Evolutionary conservation across 2,113 vertebrate species (phyloP), one percentile per base, ranked within the genome.

Genomic region (Vulpes lagopus): DNA sequence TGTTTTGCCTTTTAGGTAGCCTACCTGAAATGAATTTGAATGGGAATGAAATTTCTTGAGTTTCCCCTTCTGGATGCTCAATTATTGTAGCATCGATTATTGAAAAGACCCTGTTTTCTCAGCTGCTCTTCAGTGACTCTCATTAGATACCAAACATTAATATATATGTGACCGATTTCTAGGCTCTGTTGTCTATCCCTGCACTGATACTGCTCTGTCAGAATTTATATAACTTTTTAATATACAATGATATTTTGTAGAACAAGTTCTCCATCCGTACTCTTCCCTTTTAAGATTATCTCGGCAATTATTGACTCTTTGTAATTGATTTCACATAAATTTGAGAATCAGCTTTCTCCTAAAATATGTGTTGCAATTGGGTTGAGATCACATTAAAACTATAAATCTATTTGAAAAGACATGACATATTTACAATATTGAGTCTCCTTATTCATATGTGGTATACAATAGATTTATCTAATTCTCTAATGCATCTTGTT

Each of bases 321-420:
- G 5, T 12, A 55, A 74, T 57, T 86, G 65, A 90, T 88, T 91
- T 91, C 15, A 59, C 16, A 53, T 92, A 94, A 69, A 91, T 62
- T 91, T 92, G 78, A 67, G 1, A 89, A 74, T 80, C 22, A 86
- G 3, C 3, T 86, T 96, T 76, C 17, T 49, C 27, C 6, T 35
- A 57, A 83, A 85, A 89, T 65, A n/a, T 79, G 10, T 60, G 32
- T 43, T 55, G 12, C 51, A 64, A 57, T 23, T 90, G 17, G 20
- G 16, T 79, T 90, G 11, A 23, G 43, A n/a, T 80, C 90, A 43
- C 23, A 71, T 86, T 76, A 76, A 92, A 96, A 73, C 3, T 43
- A 64, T 90, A 81, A 86, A 62, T 96, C 35, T 90, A 79, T 73
- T 79, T 73, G 25, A 93, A 95, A 10, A 43, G 49, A 71, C 10